Base-by-base conservation (phyloP, 2,113 vertebrate species). In the Rafetus swinhoei region DNA sequence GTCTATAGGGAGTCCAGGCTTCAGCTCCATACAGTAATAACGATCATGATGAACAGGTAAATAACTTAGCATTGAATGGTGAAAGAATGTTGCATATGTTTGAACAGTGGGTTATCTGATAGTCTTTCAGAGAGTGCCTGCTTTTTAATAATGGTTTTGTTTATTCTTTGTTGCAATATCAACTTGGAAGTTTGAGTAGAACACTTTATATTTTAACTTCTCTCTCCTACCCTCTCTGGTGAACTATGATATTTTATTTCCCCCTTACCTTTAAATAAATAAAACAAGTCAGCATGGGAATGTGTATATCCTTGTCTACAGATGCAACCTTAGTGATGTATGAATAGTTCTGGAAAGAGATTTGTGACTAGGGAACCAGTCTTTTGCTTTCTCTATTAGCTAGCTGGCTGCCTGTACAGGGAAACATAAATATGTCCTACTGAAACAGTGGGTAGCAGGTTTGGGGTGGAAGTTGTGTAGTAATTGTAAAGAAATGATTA, bases 281-380 rank as follows among this genome's bases (percentile, higher is more conserved):
- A 86, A 87, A 56, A 54, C 16, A 35, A 89, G 18, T 45, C 69
- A 90, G 29, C 62, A 53, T 55, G 29, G 35, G 27, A 80, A 57
- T 62, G 52, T 11, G 7, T 14, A 1, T 18, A 3, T 59, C 29
- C 76, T 81, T 87, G 29, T 91, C 92, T 81, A 39, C 72, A 79
- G 77, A 76, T 27, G 3, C 82, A 22, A 65, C 7, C 79, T 65
- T 80, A 65, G 2, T 3, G 77, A 39, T 50, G 39, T 72, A 11
- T 72, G 15, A 0, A 39, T 0, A 1, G 72, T 0, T 0, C 55
- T 56, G 15, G 86, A 80, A 9, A 24, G 32, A 72, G 15, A 14
- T 14, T 55, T 9, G 56, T 22, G 69, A 74, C 2, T 79, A 84
- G 84, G 84, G 54, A 21, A 1, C 0, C 0, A 57, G 35, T 0